A percentile compares a stretch with the other conserved stretches of the same genome.
phyloP scores from a whole-genome alignment of 2,113 vertebrate species.

The Cynoglossus semilaevis region DNA sequence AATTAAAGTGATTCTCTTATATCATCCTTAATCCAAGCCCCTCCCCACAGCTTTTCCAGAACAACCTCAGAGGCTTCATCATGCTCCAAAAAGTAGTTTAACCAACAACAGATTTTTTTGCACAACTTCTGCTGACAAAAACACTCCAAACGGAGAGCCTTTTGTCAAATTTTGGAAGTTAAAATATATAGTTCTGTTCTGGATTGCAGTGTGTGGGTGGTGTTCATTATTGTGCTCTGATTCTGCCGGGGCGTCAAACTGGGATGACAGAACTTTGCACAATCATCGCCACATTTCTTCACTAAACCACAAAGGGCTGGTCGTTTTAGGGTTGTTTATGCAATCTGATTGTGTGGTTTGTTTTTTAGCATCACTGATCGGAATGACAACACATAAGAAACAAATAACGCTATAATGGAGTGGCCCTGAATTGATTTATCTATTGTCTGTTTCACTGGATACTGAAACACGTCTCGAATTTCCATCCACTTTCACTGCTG shows the following conservation, averaged over 20 bases:
- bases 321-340: neutral
- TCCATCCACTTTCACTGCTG: neutral
- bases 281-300: slow-evolving; percentile 4
- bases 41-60: slow-evolving; percentile 10
- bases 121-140: neutral
- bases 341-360: neutral
- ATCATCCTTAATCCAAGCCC: slow-evolving; percentile 7
- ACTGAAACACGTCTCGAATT: slow-evolving; percentile 3
- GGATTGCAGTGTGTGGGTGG: slow-evolving; percentile 45
- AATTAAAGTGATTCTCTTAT: slow-evolving; percentile 16
- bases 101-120: slow-evolving; percentile 11
- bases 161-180: neutral
- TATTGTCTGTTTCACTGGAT: neutral
- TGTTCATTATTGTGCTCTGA: slow-evolving; percentile 28
- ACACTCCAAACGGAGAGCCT: neutral
- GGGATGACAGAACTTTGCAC: slow-evolving; percentile 31
- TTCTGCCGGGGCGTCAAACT: slow-evolving; percentile 32
- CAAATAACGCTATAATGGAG: neutral
- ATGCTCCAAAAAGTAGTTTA: neutral
- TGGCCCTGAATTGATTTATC: slow-evolving; percentile 11
- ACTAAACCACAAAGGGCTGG: slow-evolving; percentile 4
- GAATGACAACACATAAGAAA: neutral
- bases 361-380: neutral
- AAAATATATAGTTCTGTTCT: slow-evolving; percentile 24
- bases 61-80: neutral